Conservation (phyloP, 2,888 invertebrate species). For the Keiferia lycopersicella region DNA sequence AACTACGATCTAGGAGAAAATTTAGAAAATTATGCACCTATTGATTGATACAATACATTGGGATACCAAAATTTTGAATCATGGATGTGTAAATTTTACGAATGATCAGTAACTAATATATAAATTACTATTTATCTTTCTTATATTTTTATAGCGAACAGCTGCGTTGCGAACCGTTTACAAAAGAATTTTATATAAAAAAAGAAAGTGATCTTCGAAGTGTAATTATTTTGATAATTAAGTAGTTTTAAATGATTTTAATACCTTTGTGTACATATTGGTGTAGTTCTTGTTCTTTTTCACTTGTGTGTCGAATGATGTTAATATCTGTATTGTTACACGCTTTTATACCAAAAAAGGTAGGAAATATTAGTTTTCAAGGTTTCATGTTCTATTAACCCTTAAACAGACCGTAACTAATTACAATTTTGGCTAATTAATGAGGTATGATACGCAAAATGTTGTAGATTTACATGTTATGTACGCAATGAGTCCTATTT, state of each 20-base stretch:
- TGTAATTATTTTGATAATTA: background rate
- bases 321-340: slow-evolving; percentile 51
- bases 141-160: too few species aligned
- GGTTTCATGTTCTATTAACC: slow-evolving; percentile 51
- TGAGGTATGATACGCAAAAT: background rate
- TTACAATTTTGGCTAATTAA: slow-evolving; percentile 27
- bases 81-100: too few species aligned
- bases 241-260: slow-evolving; percentile 38
- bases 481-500: background rate
- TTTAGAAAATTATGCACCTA: background rate
- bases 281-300: slow-evolving; percentile 41
- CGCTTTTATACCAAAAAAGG: slow-evolving; percentile 59
- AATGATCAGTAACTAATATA: too few species aligned
- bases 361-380: slow-evolving; percentile 58
- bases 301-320: slow-evolving; percentile 57
- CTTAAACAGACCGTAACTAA: slow-evolving; percentile 63
- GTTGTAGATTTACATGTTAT: background rate
- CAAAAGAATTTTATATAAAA: too few species aligned
- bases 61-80: too few species aligned
- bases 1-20: slow-evolving; percentile 43
- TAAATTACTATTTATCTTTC: too few species aligned
- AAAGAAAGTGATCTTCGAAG: background rate
- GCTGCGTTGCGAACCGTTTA: too few species aligned
- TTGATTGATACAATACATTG: background rate
- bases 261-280: slow-evolving; percentile 65